A percentile compares a stretch with the other conserved stretches of the same genome.
Evolutionary conservation across 1,140 invertebrate species (phyloP).

Genomic region (Paraescarpia echinospica): DNA sequence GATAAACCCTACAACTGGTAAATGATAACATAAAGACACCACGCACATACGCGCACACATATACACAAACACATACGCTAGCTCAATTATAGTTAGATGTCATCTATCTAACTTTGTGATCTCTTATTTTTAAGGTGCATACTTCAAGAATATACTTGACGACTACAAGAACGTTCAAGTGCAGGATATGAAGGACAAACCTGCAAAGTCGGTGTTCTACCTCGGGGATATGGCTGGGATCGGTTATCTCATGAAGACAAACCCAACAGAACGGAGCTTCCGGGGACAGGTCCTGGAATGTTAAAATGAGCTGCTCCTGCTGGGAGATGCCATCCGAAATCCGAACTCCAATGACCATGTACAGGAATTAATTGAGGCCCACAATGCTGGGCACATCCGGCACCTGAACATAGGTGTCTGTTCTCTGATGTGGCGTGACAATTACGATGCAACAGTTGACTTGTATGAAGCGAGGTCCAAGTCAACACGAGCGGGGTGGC

Average conservation of each 20-base stretch:
- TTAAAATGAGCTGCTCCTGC: conserved; percentile 67
- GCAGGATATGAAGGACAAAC: conserved; percentile 49
- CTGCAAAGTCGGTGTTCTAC: conserved; percentile 50
- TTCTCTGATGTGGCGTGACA: conserved; percentile 75
- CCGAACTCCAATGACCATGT: conserved; percentile 67
- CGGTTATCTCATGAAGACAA: conserved; percentile 54
- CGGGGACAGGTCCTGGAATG: conserved; percentile 64
- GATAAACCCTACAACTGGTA: too few species aligned
- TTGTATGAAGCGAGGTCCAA: conserved; percentile 73
- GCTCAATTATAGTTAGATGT: too few species aligned
- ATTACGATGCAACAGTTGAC: conserved; percentile 68
- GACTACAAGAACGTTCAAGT: conserved; percentile 57
- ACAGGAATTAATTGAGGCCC: conserved; percentile 65
- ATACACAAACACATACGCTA: too few species aligned
- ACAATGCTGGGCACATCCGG: conserved; percentile 70
- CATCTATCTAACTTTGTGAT: background rate
- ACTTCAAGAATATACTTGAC: conserved; percentile 45
- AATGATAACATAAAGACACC: too few species aligned
- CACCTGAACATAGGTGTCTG: conserved; percentile 69
- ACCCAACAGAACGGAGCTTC: conserved; percentile 70
- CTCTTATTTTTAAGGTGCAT: conserved; percentile 28
- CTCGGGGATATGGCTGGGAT: conserved; percentile 36
- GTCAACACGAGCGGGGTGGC: conserved; percentile 64
- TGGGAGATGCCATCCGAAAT: conserved; percentile 70
- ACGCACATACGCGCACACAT: too few species aligned